These are phyloP conservation scores for Patiria miniata DNA, from an alignment of 35 echinoderm and acorn worm species.

Conservation along the genomic window DNA sequence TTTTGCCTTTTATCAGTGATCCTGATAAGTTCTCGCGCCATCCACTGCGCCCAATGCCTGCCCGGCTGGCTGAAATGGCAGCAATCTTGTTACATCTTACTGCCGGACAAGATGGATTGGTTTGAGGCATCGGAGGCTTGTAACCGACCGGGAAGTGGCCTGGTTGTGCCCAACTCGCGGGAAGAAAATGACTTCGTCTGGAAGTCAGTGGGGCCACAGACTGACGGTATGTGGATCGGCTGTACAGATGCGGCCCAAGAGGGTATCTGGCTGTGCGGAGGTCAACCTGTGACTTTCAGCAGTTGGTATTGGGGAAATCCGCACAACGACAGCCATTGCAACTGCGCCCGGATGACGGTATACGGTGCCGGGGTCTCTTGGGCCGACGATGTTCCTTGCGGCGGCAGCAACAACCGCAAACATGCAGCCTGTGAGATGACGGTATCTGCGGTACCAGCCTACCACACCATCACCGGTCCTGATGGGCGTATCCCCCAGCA, in stretches of 20 bases:
- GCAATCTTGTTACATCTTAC: conserved; percentile 4
- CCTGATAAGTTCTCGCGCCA: too few relatives aligned
- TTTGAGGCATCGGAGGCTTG: background rate
- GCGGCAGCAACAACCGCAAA: background rate
- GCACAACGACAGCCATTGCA: background rate
- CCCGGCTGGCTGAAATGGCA: background rate
- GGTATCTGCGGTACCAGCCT: background rate
- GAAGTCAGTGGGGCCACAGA: background rate
- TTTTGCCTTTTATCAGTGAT: too few relatives aligned
- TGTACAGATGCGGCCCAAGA: background rate
- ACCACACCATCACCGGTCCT: background rate
- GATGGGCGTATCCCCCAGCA: background rate
- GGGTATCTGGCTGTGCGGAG: background rate
- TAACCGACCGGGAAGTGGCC: background rate
- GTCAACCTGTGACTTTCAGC: background rate
- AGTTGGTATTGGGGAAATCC: background rate
- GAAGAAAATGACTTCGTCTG: background rate
- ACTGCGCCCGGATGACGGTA: conserved; percentile 16
- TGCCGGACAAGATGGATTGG: background rate
- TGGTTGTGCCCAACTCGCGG: background rate
- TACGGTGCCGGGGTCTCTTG: background rate
- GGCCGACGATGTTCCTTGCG: background rate
- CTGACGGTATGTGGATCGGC: background rate
- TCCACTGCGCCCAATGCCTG: background rate
- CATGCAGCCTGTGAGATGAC: background rate